These are phyloP conservation scores for Machimus atricapillus DNA, from an alignment of 2,888 invertebrate genomes.

Conservation along the genomic window DNA sequence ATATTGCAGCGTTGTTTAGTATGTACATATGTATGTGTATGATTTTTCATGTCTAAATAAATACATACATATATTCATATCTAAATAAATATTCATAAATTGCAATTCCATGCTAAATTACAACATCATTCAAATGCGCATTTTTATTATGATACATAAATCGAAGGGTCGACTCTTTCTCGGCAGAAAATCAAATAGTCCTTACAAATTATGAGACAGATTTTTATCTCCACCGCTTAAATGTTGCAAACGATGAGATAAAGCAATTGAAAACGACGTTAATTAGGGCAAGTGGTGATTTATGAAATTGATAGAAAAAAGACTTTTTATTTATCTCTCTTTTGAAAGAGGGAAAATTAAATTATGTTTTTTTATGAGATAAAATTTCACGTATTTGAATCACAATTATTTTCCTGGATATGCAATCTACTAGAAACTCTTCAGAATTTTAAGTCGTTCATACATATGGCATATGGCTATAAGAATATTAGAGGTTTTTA, in stretches of 20 bases:
- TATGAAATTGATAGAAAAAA: neutral
- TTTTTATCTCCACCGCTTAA: neutral
- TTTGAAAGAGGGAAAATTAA: neutral
- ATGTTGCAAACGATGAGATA: neutral
- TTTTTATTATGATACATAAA: no score
- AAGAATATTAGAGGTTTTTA: neutral
- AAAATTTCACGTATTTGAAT: neutral
- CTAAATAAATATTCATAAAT: no score
- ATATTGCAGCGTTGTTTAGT: no score
- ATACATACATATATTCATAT: no score
- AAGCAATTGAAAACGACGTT: neutral
- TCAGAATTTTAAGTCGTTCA: neutral
- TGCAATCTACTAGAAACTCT: neutral
- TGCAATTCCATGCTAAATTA: no score
- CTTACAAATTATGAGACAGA: no score
- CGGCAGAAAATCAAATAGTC: no score
- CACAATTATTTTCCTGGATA: neutral
- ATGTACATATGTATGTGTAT: no score
- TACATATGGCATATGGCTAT: neutral
- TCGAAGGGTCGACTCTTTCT: no score
- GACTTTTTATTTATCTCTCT: neutral
- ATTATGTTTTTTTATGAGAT: neutral
- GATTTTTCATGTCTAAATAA: no score
- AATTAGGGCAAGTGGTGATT: neutral
- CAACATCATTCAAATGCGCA: no score